Percentiles rank a stretch among this genome's conserved stretches.
phyloP scores from a whole-genome alignment of 2,888 invertebrate genomes.

The Agonopterix subpropinquella region DNA sequence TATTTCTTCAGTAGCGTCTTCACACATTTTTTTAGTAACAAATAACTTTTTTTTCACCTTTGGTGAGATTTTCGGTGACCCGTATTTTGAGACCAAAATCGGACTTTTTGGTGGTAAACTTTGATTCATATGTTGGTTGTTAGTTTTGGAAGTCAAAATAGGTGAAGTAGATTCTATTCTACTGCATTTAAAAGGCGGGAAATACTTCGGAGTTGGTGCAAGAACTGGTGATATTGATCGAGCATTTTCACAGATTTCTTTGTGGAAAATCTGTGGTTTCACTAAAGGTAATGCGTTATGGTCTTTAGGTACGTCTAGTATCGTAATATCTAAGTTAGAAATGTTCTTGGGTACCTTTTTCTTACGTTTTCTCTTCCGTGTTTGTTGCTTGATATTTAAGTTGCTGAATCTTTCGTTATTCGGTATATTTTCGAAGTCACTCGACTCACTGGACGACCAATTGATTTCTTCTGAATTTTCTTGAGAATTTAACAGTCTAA shows the following conservation, averaged over 20 bases:
- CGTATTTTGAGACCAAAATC: slow-evolving; percentile 31
- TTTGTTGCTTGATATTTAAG: slow-evolving; percentile 14
- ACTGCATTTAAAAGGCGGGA: slow-evolving; percentile 11
- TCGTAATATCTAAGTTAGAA: slow-evolving; percentile 46
- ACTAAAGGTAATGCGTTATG: slow-evolving; percentile 11
- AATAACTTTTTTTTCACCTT: slow-evolving; percentile 44
- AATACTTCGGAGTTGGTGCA: slow-evolving; percentile 11
- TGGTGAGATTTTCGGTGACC: slow-evolving; percentile 22
- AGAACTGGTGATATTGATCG: slow-evolving; percentile 29
- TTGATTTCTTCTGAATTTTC: slow-evolving; percentile 47
- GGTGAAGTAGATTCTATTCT: slow-evolving; percentile 25
- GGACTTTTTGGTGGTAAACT: slow-evolving; percentile 34
- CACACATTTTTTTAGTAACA: slow-evolving; percentile 1
- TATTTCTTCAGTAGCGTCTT: background rate
- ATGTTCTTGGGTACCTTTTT: slow-evolving; percentile 34
- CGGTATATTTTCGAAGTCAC: slow-evolving; percentile 43
- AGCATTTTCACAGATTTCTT: slow-evolving; percentile 1
- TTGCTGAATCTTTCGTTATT: slow-evolving; percentile 19
- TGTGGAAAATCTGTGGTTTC: slow-evolving; percentile 32
- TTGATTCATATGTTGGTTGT: slow-evolving; percentile 4
- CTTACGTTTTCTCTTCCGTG: slow-evolving; percentile 48
- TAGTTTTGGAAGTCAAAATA: slow-evolving; percentile 20
- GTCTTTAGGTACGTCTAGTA: slow-evolving; percentile 25
- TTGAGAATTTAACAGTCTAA: slow-evolving; percentile 49
- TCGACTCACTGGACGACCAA: slow-evolving; percentile 58